These are phyloP conservation scores for Euglossa dilemma DNA, from an alignment of 1,140 invertebrate species.

Conservation along the genomic window DNA sequence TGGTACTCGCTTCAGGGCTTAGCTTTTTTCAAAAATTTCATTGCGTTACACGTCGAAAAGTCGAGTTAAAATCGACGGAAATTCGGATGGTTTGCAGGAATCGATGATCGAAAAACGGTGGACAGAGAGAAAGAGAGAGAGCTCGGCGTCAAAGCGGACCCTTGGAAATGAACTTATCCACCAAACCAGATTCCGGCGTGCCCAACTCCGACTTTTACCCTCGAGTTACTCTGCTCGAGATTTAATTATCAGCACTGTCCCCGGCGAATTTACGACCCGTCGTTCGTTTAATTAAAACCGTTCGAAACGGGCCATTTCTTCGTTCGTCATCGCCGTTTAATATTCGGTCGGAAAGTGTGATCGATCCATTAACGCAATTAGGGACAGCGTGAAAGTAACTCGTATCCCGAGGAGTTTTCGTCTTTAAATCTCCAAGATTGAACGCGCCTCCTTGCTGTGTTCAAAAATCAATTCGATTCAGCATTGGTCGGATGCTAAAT, in stretches of 20 bases:
- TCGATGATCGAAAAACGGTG: neutral
- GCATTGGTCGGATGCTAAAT: no score
- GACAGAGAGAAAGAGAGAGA: neutral
- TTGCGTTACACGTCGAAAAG: no score
- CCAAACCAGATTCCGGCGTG: conserved; percentile 9
- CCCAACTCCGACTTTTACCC: neutral
- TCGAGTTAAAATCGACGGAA: no score
- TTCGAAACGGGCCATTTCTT: neutral
- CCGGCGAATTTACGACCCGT: conserved; percentile 7
- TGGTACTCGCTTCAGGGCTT: no score
- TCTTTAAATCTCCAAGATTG: neutral
- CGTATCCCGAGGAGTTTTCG: neutral
- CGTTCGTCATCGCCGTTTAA: conserved; percentile 5
- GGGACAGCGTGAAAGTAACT: neutral
- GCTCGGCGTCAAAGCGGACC: neutral
- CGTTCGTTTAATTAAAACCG: conserved; percentile 43
- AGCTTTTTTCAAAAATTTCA: no score
- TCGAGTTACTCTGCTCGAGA: neutral
- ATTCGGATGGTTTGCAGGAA: no score
- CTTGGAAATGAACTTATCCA: conserved; percentile 6
- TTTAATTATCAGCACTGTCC: conserved; percentile 29
- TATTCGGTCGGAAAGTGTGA: conserved; percentile 15
- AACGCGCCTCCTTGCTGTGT: neutral
- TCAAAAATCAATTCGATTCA: no score
- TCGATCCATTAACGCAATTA: conserved; percentile 34